Conservation (phyloP, 2,797 vertebrate genomes). For the Alcedo atthis region DNA sequence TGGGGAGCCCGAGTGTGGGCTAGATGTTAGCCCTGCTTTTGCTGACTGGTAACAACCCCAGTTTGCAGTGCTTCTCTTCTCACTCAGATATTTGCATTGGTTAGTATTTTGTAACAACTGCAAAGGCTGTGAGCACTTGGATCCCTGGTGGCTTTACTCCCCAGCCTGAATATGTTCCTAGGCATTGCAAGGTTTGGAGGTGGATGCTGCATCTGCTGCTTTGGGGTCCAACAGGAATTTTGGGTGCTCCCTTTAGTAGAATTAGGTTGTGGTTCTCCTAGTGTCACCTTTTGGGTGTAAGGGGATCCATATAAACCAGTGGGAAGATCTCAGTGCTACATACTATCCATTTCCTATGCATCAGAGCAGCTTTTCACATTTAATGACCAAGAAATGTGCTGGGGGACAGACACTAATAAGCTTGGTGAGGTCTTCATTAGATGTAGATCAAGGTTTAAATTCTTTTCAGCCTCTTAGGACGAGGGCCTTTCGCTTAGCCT, state of each 20-base stretch:
- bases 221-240: neutral
- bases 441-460: neutral
- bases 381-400: neutral
- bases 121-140: fast-evolving
- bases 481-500: neutral
- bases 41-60: fast-evolving
- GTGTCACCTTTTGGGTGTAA: neutral
- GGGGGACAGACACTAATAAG: neutral
- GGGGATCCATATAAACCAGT: neutral
- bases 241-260: neutral
- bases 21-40: neutral
- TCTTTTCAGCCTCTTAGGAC: neutral
- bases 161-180: neutral
- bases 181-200: neutral
- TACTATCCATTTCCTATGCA: neutral
- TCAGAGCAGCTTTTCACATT: neutral
- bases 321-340: neutral
- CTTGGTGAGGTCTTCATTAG: neutral
- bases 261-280: neutral
- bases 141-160: neutral
- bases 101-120: neutral
- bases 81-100: neutral
- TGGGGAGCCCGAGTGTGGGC: fast-evolving
- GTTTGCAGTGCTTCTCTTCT: neutral
- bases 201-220: neutral